Evolutionary conservation across 2,888 invertebrate species (phyloP), one percentile per base, ranked within the genome.

Genomic region (Perdita meconis): DNA sequence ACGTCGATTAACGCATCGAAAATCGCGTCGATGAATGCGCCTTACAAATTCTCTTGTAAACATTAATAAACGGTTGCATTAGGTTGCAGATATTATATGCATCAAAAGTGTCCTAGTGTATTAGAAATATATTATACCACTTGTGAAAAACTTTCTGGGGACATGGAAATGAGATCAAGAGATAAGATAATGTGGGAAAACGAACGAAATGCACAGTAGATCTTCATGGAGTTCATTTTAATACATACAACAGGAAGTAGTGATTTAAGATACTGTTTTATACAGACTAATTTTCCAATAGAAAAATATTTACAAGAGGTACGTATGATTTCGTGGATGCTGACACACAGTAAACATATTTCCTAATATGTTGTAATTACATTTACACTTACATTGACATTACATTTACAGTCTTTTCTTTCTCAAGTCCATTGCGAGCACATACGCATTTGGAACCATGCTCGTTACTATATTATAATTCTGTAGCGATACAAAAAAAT

Each of bases 31-130:
- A 19, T 44, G 36, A 69, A 22, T 10, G 8, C 10, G n/a, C 10
- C 30, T 2, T 26, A 26, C 2, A 38, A 19, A 42, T 40, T 59
- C 24, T 38, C 8, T 34, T 63, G 40, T 19, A 19, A 34, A 44
- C 40, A 10, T 24, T 8, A 8, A 16, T 12, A 19, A 19, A 12
- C 1, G 94, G n/a, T n/a, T n/a, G n/a, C n/a, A n/a, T 38, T 93
- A 97, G 97, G 95, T 92, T 95, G 95, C 88, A 95, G 97, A 78
- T 93, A 94, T 85, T 95, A 95, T 89, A 94, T 96, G 92, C 93
- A 94, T 91, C 93, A 95, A 68, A 95, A 96, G 81, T 95, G 93
- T 90, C 95, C 96, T 61, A 93, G 92, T 87, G 89, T 95, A 38
- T 92, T 97, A 78, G 95, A 96, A 83, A 93, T 94, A 59, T 97